phyloP scores from a whole-genome alignment of 2,113 vertebrate species.

The Ceuthmochares aereus region DNA sequence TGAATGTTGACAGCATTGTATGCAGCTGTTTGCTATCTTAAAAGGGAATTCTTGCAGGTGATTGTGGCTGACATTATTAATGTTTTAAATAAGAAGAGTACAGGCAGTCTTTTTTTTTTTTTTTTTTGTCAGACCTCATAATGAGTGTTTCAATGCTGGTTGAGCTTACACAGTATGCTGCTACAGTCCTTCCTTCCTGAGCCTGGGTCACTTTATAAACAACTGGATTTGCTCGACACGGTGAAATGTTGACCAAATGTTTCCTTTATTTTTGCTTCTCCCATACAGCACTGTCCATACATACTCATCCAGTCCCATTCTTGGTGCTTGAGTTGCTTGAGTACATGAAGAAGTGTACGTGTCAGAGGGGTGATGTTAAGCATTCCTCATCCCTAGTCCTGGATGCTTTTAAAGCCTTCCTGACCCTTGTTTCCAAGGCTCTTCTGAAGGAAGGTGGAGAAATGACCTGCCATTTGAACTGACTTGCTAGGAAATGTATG shows the following conservation, averaged over 20 bases:
- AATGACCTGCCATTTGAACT: background rate
- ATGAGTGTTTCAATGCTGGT: background rate
- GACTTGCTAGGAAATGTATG: background rate
- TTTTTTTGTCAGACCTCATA: too few relatives aligned
- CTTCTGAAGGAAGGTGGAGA: background rate
- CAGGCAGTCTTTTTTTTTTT: too few relatives aligned
- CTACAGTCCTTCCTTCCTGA: background rate
- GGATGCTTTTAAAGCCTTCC: background rate
- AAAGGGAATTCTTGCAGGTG: too few relatives aligned
- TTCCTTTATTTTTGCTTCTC: background rate
- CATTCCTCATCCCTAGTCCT: background rate
- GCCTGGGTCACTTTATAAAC: background rate
- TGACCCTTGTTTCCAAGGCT: background rate
- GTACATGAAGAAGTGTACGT: fast-evolving
- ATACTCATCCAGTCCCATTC: background rate
- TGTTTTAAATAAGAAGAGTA: too few relatives aligned
- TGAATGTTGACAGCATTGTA: too few relatives aligned
- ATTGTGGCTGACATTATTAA: too few relatives aligned
- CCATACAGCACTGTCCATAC: fast-evolving
- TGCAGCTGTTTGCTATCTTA: too few relatives aligned
- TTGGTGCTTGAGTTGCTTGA: background rate
- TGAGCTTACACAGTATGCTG: background rate
- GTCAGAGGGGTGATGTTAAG: background rate
- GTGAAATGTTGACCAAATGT: background rate
- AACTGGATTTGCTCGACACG: background rate